Conservation (phyloP, 30 jellyfish, hydroid and myxozoan genomes). For the Hydractinia echinata region DNA sequence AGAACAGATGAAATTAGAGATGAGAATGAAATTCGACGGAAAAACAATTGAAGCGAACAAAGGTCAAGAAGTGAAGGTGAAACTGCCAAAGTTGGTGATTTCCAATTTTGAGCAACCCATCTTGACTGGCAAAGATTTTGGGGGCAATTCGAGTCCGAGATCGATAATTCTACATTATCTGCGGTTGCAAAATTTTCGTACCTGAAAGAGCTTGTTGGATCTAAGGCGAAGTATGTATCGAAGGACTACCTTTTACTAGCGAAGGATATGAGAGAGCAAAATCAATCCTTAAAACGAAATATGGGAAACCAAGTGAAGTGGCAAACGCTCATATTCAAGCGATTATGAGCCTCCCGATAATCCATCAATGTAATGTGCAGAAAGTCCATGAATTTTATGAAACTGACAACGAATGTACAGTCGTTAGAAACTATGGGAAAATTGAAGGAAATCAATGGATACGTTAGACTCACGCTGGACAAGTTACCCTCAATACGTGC, state of each 20-base stretch:
- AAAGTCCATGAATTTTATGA: slow-evolving; percentile 43
- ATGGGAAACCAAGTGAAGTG: slow-evolving; percentile 57
- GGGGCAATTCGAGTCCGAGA: slow-evolving; percentile 52
- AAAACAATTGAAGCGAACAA: not conserved
- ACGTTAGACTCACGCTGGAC: slow-evolving; percentile 59
- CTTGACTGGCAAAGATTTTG: slow-evolving; percentile 24
- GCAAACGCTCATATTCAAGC: slow-evolving; percentile 53
- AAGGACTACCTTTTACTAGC: slow-evolving; percentile 49
- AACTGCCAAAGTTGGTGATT: slow-evolving; percentile 45
- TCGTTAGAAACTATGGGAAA: slow-evolving; percentile 75
- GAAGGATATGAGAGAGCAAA: slow-evolving; percentile 76
- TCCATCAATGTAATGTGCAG: slow-evolving; percentile 28
- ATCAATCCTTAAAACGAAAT: slow-evolving; percentile 40
- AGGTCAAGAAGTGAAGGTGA: slow-evolving; percentile 23
- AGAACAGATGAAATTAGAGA: not conserved
- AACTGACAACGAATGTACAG: slow-evolving; percentile 45
- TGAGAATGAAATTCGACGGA: slow-evolving; percentile 11
- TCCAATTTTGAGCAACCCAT: slow-evolving; percentile 34
- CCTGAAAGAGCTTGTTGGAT: slow-evolving; percentile 30
- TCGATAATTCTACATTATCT: slow-evolving; percentile 2
- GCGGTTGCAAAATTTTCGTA: slow-evolving; percentile 46
- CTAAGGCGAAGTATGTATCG: slow-evolving; percentile 31
- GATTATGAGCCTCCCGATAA: slow-evolving; percentile 44
- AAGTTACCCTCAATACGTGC: slow-evolving; percentile 54
- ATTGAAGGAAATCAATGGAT: slow-evolving; percentile 41